phyloP scores from a whole-genome alignment of 2,113 vertebrate genomes.

The Semnornis frantzii region DNA sequence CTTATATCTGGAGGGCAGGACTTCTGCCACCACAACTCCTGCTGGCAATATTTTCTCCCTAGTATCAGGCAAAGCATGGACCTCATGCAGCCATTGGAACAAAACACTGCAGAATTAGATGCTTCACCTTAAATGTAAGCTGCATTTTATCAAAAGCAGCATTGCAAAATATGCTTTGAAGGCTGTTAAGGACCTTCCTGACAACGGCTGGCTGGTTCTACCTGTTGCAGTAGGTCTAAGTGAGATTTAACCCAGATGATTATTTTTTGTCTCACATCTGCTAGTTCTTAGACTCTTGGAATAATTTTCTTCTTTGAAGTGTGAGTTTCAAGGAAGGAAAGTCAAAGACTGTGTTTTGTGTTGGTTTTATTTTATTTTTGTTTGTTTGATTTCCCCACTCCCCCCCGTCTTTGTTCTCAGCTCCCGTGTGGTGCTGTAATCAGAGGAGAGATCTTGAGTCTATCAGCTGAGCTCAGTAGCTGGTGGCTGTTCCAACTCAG shows the following conservation, averaged over 20 bases:
- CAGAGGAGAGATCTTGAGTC: constrained; percentile 5
- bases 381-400: no score
- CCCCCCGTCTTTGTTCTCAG: not conserved
- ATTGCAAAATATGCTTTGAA: not conserved
- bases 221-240: constrained; percentile 7
- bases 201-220: not conserved
- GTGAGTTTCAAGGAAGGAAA: not conserved
- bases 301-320: constrained; percentile 17
- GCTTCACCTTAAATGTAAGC: constrained; percentile 24
- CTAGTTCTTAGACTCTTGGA: not conserved
- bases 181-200: not conserved
- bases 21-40: not conserved
- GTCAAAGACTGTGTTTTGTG: not conserved
- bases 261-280: not conserved
- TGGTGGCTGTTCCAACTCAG: constrained; percentile 4
- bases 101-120: not conserved
- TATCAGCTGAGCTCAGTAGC: not conserved
- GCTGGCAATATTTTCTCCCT: not conserved
- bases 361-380: not conserved
- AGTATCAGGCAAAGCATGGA: fast-evolving
- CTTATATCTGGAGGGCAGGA: not conserved
- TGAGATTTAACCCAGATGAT: not conserved
- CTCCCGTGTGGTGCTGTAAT: not conserved
- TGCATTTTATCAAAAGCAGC: not conserved
- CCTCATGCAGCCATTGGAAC: not conserved